These are phyloP conservation scores for Pheosia gnoma DNA, from an alignment of 2,888 invertebrate species.

Conservation along the genomic window DNA sequence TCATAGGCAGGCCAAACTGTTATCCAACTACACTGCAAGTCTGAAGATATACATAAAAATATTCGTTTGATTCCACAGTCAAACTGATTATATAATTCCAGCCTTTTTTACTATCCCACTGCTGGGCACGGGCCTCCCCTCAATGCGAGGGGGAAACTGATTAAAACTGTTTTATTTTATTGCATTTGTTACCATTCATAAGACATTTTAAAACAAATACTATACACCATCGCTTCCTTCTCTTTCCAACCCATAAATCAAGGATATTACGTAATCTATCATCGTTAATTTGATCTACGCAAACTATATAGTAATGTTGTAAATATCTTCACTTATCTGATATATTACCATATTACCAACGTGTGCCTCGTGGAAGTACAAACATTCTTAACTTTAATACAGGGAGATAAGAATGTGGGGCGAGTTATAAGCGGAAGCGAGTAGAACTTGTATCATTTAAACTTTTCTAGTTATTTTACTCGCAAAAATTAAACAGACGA, in stretches of 20 bases:
- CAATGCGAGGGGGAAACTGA: no score
- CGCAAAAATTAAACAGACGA: no score
- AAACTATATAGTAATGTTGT: slow-evolving; percentile 22
- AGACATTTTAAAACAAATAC: neutral
- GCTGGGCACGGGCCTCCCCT: no score
- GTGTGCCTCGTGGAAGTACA: slow-evolving; percentile 38
- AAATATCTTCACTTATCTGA: slow-evolving; percentile 55
- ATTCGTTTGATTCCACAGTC: no score
- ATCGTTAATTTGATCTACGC: neutral
- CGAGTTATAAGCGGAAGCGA: slow-evolving; percentile 26
- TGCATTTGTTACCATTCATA: no score
- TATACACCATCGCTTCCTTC: neutral
- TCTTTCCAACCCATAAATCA: neutral
- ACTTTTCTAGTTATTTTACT: no score
- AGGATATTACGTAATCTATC: slow-evolving; percentile 1
- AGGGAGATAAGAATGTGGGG: slow-evolving; percentile 36
- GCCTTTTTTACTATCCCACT: no score
- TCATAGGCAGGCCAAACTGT: neutral
- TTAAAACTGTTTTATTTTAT: no score
- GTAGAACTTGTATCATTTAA: no score
- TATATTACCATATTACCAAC: slow-evolving; percentile 13
- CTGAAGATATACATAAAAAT: no score
- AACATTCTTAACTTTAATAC: slow-evolving; percentile 39
- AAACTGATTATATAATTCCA: no score
- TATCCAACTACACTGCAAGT: neutral